phyloP scores from a whole-genome alignment of 2,888 invertebrate species.

The Diaprepes abbreviatus region DNA sequence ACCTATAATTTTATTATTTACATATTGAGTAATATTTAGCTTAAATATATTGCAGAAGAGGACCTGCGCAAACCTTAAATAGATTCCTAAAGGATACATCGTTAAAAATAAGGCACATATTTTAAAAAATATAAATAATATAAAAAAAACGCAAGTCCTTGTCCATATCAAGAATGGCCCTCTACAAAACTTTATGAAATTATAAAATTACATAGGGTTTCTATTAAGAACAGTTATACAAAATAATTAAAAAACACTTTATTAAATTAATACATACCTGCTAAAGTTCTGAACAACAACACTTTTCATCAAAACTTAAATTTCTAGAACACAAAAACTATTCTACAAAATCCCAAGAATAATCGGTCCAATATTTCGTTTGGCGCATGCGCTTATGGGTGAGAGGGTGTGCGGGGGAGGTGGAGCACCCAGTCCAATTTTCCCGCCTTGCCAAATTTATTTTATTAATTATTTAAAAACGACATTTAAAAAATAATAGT shows the following conservation, averaged over 20 bases:
- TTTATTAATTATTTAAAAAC: slow-evolving; percentile 13
- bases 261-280: slow-evolving; percentile 57
- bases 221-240: background rate
- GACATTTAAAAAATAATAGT: background rate
- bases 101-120: background rate
- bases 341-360: slow-evolving; percentile 28
- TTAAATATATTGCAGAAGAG: background rate
- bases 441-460: slow-evolving; percentile 31
- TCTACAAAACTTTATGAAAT: slow-evolving; percentile 22
- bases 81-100: background rate
- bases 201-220: slow-evolving; percentile 1
- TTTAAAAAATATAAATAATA: background rate
- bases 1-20: slow-evolving; percentile 20
- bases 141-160: slow-evolving; percentile 24
- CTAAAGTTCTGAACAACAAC: slow-evolving; percentile 40
- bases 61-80: slow-evolving; percentile 9
- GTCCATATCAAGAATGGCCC: slow-evolving; percentile 17
- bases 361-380: slow-evolving; percentile 24
- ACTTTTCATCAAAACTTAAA: slow-evolving; percentile 27
- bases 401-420: slow-evolving; percentile 25
- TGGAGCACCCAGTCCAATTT: slow-evolving; percentile 30
- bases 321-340: slow-evolving; percentile 40
- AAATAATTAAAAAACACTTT: slow-evolving; percentile 50
- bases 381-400: slow-evolving; percentile 26
- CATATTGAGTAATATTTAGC: slow-evolving; percentile 2